Evolutionary conservation across 2,113 vertebrate genomes (phyloP).

Genomic region (Thamnaconus septentrionalis): DNA sequence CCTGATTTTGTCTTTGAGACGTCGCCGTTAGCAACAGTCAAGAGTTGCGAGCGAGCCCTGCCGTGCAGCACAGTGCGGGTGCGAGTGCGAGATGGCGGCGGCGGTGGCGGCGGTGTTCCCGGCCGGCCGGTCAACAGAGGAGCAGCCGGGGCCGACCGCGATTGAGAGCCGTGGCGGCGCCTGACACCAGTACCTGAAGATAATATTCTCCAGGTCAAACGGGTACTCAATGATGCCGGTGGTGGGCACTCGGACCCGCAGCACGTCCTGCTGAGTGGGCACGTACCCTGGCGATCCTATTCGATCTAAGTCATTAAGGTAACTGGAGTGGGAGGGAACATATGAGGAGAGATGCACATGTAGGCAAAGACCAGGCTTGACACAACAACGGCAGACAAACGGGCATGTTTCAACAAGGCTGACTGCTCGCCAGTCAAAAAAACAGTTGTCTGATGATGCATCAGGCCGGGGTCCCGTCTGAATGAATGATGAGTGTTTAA

Average conservation of each 20-base stretch:
- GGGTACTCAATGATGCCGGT: slow-evolving; percentile 96
- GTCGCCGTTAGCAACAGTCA: slow-evolving; percentile 52
- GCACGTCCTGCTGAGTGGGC: slow-evolving; percentile 91
- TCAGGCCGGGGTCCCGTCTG: too few species aligned
- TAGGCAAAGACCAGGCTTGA: slow-evolving; percentile 21
- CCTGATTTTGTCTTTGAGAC: slow-evolving; percentile 49
- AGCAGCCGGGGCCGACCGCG: slow-evolving; percentile 35
- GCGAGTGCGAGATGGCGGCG: slow-evolving; percentile 7
- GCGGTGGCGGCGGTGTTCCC: slow-evolving; percentile 33
- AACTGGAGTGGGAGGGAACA: slow-evolving; percentile 75
- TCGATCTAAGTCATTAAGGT: slow-evolving; percentile 88
- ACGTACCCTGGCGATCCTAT: slow-evolving; percentile 84
- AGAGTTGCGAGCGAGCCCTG: slow-evolving; percentile 39
- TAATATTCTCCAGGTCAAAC: slow-evolving; percentile 93
- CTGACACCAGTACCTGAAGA: slow-evolving; percentile 87
- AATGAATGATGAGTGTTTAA: too few species aligned
- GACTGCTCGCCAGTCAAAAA: background rate
- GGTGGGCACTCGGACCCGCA: slow-evolving; percentile 91
- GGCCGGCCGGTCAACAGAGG: slow-evolving; percentile 33
- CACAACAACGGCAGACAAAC: background rate
- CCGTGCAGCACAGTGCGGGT: slow-evolving; percentile 28
- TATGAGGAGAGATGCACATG: slow-evolving; percentile 44
- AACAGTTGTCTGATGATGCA: background rate
- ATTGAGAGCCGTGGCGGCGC: slow-evolving; percentile 28
- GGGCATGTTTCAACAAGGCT: background rate